Percentiles rank a stretch among this genome's conserved stretches.
These are phyloP conservation scores for Turnix velox DNA, from an alignment of 2,113 vertebrate genomes.

Conservation along the genomic window DNA sequence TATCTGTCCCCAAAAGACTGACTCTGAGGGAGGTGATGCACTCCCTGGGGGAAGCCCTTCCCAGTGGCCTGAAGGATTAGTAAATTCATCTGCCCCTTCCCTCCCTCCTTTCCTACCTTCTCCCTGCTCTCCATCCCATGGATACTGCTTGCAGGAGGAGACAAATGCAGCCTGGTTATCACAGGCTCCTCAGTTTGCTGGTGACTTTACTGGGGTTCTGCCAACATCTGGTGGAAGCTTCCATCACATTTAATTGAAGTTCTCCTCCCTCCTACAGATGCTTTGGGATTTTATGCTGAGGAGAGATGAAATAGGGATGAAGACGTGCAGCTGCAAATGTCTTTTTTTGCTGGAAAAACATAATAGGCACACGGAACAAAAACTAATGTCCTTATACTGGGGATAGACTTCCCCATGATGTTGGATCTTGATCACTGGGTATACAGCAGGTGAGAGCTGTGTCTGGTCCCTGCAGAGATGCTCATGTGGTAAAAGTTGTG, in stretches of 20 bases:
- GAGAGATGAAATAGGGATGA: neutral
- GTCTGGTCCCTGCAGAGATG: neutral
- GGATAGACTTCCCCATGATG: fast-evolving
- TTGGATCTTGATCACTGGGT: neutral
- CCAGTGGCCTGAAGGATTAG: neutral
- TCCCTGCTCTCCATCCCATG: neutral
- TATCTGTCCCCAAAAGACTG: neutral
- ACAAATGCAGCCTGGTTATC: neutral
- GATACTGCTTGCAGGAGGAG: neutral
- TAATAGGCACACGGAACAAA: neutral
- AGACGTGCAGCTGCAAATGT: neutral
- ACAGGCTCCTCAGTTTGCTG: neutral
- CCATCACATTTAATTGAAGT: neutral
- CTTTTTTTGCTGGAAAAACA: neutral
- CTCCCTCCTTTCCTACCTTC: neutral
- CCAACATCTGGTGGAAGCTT: neutral
- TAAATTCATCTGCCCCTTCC: neutral
- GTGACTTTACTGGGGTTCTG: neutral
- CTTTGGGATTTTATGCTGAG: neutral
- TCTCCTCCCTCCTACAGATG: neutral
- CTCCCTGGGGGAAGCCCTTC: neutral
- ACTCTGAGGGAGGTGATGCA: neutral
- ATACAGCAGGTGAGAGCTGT: neutral
- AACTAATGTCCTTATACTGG: neutral
- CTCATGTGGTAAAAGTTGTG: neutral